A percentile compares a stretch with the other conserved stretches of the same genome.
These are phyloP conservation scores for Labia minor DNA, from an alignment of 2,888 invertebrate genomes.

Conservation along the genomic window DNA sequence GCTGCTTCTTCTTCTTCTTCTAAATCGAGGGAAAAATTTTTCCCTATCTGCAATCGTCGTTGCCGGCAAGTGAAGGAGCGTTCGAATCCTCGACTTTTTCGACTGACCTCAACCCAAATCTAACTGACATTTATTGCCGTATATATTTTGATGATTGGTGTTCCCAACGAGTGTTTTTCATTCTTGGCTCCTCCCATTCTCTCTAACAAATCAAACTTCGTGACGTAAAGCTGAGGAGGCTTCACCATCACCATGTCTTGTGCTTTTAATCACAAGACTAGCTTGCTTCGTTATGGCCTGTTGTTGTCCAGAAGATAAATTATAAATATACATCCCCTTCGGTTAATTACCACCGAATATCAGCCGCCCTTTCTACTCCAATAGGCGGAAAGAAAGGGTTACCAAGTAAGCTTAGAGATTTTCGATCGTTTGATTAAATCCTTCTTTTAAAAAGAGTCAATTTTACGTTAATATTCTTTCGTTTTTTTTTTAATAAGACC, in stretches of 20 bases:
- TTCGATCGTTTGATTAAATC: too few species aligned
- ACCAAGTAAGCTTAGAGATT: too few species aligned
- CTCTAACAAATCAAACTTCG: slow-evolving; percentile 21
- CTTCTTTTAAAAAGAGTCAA: too few species aligned
- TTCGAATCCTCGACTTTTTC: background rate
- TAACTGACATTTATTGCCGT: slow-evolving; percentile 26
- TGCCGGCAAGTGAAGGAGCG: slow-evolving; percentile 20
- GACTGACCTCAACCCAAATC: slow-evolving; percentile 27
- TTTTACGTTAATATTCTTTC: too few species aligned
- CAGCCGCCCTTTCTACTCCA: background rate
- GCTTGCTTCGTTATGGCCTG: slow-evolving; percentile 2
- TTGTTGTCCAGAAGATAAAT: slow-evolving; percentile 5
- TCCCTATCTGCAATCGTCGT: slow-evolving; percentile 19
- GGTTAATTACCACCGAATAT: background rate
- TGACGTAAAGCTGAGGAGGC: slow-evolving; percentile 20
- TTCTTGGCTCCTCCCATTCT: slow-evolving; percentile 20
- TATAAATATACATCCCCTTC: background rate
- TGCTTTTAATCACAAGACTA: slow-evolving; percentile 20
- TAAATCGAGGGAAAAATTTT: slow-evolving; percentile 18
- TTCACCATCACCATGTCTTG: slow-evolving; percentile 14
- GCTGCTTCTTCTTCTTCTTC: slow-evolving; percentile 20
- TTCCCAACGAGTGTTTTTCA: slow-evolving; percentile 19
- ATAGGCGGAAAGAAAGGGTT: too few species aligned
- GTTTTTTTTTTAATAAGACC: too few species aligned
- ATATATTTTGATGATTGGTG: slow-evolving; percentile 26